Percentiles rank a stretch among this genome's conserved stretches.
Conservation (phyloP, 2,113 vertebrate genomes). For the Sebastes fasciatus region DNA sequence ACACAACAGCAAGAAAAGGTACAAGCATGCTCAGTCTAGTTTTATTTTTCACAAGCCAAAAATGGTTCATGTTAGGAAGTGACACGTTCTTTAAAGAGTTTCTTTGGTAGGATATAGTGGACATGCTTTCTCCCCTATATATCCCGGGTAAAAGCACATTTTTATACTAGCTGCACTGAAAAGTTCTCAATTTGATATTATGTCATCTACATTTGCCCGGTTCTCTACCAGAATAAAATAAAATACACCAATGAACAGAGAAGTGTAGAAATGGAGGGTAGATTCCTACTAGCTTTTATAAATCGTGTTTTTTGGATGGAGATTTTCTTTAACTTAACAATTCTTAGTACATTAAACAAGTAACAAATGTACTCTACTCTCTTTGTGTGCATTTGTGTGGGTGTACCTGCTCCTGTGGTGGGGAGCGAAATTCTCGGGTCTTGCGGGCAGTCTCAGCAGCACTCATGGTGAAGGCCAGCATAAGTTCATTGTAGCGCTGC, state of each 20-base stretch:
- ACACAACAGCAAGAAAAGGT: background rate
- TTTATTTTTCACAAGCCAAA: background rate
- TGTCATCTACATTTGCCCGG: background rate
- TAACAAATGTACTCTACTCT: background rate
- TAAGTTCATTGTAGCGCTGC: conserved; percentile 89
- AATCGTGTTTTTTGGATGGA: background rate
- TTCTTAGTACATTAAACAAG: background rate
- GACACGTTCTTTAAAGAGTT: background rate
- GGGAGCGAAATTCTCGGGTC: conserved; percentile 94
- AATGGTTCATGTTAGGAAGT: background rate
- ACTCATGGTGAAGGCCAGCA: conserved; percentile 91
- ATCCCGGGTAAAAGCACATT: background rate
- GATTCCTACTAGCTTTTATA: background rate
- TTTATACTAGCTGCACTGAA: background rate
- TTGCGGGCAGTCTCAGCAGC: conserved; percentile 94
- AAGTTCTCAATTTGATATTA: background rate
- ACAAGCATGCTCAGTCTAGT: background rate
- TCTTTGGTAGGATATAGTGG: background rate
- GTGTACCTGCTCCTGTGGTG: conserved; percentile 93
- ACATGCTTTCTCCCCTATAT: background rate
- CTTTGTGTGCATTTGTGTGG: background rate
- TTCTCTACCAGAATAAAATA: background rate
- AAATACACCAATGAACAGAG: background rate
- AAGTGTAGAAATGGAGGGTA: background rate
- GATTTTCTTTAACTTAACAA: background rate